Percentiles rank a stretch among this genome's conserved stretches.
Conservation (phyloP, 2,888 invertebrate species). For the Darwinula stevensoni region DNA sequence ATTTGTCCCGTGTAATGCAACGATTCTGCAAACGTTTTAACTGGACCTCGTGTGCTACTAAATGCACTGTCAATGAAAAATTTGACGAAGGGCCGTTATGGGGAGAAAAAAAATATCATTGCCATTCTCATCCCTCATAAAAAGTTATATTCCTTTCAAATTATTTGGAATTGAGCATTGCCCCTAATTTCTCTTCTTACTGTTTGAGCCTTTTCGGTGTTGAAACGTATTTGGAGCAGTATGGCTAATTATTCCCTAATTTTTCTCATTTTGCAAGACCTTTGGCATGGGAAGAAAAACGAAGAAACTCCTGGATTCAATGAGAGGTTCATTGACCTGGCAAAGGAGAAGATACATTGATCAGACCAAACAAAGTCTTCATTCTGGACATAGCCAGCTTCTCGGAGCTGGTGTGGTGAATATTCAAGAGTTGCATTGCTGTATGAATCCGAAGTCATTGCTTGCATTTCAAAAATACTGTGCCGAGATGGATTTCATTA, state of each 20-base stretch:
- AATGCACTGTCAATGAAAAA: too few species aligned
- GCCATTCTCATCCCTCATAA: too few species aligned
- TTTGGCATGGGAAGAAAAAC: constrained; percentile 39
- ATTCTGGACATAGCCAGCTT: constrained; percentile 43
- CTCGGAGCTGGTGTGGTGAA: constrained; percentile 40
- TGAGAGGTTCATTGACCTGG: constrained; percentile 50
- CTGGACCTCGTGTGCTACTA: too few species aligned
- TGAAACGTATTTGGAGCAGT: too few species aligned
- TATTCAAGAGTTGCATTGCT: constrained; percentile 58
- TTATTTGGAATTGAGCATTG: too few species aligned
- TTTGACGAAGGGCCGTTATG: too few species aligned
- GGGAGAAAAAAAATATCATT: too few species aligned
- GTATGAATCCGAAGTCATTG: constrained; percentile 51
- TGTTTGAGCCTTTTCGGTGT: too few species aligned
- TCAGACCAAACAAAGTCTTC: constrained; percentile 43
- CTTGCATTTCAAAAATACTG: constrained; percentile 85
- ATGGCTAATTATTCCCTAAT: constrained; percentile 51
- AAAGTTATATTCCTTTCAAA: constrained; percentile 53
- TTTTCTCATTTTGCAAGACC: constrained; percentile 53
- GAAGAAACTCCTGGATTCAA: constrained; percentile 17
- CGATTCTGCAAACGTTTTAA: too few species aligned
- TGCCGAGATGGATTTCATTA: constrained; percentile 63
- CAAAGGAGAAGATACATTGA: constrained; percentile 48
- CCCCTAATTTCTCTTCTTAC: too few species aligned
- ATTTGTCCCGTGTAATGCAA: too few species aligned